Evolutionary conservation across 2,888 invertebrate genomes (phyloP).

Genomic region (Leptopilina myrica): DNA sequence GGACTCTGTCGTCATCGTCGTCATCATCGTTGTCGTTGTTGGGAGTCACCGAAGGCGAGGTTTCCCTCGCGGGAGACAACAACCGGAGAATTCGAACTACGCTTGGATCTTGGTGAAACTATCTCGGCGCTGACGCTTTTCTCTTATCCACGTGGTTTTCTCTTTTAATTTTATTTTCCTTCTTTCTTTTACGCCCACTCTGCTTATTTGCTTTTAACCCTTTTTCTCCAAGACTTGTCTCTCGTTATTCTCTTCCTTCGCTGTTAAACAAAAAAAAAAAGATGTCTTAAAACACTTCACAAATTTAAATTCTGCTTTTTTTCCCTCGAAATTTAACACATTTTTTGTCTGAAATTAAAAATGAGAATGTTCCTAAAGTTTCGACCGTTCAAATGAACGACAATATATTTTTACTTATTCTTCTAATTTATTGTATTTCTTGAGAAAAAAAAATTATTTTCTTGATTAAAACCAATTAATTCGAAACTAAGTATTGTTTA

Average conservation of each 20-base stretch:
- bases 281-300: too few relatives aligned
- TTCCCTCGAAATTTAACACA: too few relatives aligned
- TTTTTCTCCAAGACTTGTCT: constrained; percentile 21
- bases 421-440: too few relatives aligned
- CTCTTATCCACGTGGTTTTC: background rate
- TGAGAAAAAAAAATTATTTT: too few relatives aligned
- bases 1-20: background rate
- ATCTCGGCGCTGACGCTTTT: background rate
- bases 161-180: constrained; percentile 3
- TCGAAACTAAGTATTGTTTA: too few relatives aligned
- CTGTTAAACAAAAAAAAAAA: too few relatives aligned
- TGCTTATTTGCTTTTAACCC: background rate
- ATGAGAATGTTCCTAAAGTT: too few relatives aligned
- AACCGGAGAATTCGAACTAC: constrained; percentile 12
- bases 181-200: background rate
- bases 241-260: background rate
- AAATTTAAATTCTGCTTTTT: too few relatives aligned
- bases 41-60: background rate
- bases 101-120: constrained; percentile 4
- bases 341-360: too few relatives aligned
- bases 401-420: too few relatives aligned
- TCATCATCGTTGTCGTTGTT: background rate
- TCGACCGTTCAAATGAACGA: too few relatives aligned
- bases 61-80: background rate
- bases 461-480: too few relatives aligned